These are phyloP conservation scores for Pantherophis vulpinus DNA, from an alignment of 2,797 vertebrate genomes.

Conservation along the genomic window DNA sequence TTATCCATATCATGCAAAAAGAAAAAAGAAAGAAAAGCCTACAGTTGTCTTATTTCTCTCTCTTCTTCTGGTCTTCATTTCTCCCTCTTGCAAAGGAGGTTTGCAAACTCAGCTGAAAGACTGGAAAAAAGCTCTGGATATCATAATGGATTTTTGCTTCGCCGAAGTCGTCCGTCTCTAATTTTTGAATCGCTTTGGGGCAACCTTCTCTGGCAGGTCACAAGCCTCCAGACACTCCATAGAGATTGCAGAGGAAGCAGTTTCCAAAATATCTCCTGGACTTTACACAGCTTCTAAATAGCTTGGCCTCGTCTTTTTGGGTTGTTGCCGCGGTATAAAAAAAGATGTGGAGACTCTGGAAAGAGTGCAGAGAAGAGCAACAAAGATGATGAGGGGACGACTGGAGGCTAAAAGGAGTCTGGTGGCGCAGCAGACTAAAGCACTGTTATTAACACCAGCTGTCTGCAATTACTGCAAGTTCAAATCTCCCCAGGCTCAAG, in stretches of 20 bases:
- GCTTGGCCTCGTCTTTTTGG: background rate
- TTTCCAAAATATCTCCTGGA: background rate
- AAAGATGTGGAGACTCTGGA: background rate
- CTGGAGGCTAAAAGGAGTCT: background rate
- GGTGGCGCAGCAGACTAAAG: too few relatives aligned
- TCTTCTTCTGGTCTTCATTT: background rate
- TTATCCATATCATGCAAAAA: background rate
- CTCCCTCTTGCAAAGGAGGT: background rate
- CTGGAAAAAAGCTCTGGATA: background rate
- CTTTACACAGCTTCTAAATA: background rate
- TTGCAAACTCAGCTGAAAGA: background rate
- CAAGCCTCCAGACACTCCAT: background rate
- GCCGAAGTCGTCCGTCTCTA: background rate
- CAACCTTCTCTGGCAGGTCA: background rate
- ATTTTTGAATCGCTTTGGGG: background rate
- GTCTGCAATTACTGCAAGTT: too few relatives aligned
- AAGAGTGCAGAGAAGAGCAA: background rate
- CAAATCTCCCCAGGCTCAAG: too few relatives aligned
- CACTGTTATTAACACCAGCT: too few relatives aligned
- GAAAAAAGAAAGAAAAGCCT: background rate
- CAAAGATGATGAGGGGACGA: background rate
- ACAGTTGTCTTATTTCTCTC: fast-evolving
- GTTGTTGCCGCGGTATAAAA: background rate
- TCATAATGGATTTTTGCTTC: background rate
- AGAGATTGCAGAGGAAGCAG: background rate